Evolutionary conservation across 1,140 invertebrate genomes (phyloP), one percentile per base, ranked within the genome.

Genomic region (Leguminivora glycinivorella): DNA sequence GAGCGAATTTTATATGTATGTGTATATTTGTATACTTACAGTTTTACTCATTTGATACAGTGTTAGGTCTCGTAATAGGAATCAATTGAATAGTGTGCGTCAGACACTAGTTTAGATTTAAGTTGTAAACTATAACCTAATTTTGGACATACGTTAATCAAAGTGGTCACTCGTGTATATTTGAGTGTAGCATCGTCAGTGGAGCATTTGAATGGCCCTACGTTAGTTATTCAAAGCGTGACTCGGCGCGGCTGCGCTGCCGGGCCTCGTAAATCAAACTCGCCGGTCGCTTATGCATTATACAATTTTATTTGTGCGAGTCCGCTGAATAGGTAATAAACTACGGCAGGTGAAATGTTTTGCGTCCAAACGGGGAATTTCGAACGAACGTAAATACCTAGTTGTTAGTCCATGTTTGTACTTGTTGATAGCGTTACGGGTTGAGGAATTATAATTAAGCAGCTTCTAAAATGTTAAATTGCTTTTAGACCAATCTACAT

Each of bases 231-330:
- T 91, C 89, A 88, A 74, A 75, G 72, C 89, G 84, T 81, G 83
- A 83, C 81, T 76, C 78, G 73, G 34, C 40, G 72, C 67, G 70
- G 78, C 47, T 52, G 47, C 19, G 17, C 68, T 78, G 73, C 77
- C 73, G 81, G 75, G 78, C 77, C 80, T 85, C 88, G 85, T 91
- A 91, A 91, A 90, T 91, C 89, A 91, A 89, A 91, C 87, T 86
- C 83, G 83, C 87, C 83, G 87, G 85, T 85, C 88, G 89, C 86
- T 90, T 91, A 91, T 91, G 82, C 87, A 91, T 90, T 91, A 91
- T 90, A 91, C 89, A 91, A 89, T 91, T 91, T 91, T 91, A 91
- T 91, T 91, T 91, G 89, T 88, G 83, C 86, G 86, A 87, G 84
- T 83, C 81, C 83, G 86, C 80, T 91, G 89, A 91, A 91, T 91